A percentile compares a stretch with the other conserved stretches of the same genome.
Evolutionary conservation across 2,113 vertebrate genomes (phyloP).

Genomic region (Chaetodon trifascialis): DNA sequence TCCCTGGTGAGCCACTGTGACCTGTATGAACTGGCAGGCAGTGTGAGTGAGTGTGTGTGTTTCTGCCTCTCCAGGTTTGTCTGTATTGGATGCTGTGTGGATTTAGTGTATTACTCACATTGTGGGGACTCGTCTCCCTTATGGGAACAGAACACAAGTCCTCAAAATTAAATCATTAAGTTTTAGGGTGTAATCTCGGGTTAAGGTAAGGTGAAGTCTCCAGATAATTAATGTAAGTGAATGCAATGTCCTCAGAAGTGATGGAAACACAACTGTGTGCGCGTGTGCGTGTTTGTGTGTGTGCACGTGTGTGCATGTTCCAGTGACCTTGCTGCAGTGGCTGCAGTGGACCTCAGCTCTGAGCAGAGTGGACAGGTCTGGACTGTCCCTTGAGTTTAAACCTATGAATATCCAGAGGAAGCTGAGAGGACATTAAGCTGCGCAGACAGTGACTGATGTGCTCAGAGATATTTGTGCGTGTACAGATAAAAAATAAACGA

Average conservation of each 20-base stretch:
- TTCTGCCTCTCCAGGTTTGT: neutral
- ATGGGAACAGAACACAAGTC: no score
- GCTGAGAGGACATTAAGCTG: conserved; percentile 1
- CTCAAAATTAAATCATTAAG: no score
- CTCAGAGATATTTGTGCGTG: conserved; percentile 7
- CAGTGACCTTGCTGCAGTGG: conserved; percentile 42
- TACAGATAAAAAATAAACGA: conserved; percentile 23
- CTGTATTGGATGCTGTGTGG: neutral
- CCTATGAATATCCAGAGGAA: conserved; percentile 15
- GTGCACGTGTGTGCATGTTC: neutral
- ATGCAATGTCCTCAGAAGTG: no score
- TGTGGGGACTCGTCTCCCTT: no score
- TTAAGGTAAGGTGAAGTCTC: no score
- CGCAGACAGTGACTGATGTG: conserved; percentile 12
- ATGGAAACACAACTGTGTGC: neutral
- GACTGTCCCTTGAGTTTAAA: conserved; percentile 26
- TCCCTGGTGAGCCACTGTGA: conserved; percentile 35
- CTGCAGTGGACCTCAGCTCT: conserved; percentile 16
- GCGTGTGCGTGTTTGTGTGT: neutral
- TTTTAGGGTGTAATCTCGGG: no score
- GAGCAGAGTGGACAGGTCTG: neutral
- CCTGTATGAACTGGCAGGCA: conserved; percentile 23
- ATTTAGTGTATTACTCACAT: no score
- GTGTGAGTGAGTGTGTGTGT: conserved; percentile 1
- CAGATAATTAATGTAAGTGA: no score